Evolutionary conservation across 2,888 invertebrate genomes (phyloP), one percentile per base, ranked within the genome.

Genomic region (Watsonalla binaria): DNA sequence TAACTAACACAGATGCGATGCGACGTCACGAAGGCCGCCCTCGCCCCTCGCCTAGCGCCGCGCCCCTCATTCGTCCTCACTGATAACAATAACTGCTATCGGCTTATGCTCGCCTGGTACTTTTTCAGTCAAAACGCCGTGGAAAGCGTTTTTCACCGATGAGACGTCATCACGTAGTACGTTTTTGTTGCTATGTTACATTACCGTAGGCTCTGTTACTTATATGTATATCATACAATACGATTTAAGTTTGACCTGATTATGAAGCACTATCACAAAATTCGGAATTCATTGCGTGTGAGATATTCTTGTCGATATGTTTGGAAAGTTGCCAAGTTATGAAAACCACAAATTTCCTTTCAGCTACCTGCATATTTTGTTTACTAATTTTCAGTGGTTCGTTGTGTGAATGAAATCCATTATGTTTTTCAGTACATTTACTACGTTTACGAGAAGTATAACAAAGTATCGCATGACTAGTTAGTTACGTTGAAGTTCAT

Each of bases 21-120:
- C 68, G 67, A 74, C 74, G 82, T 82, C 82, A 81, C 76, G 77
- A 72, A 76, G 74, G 72, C 75, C 74, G 65, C 70, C 65, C 57
- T 63, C 61, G 70, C 64, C 63, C 63, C 63, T 62, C 66, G 60
- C 58, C 66, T 54, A 65, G 39, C 57, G 47, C 63, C 57, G 54
- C 64, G 51, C 67, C 64, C 72, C 73, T 68, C 70, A 63, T 61
- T 54, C 72, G 64, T 63, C 75, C 66, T 67, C 68, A 72, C 70
- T 84, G 87, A 85, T 84, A 86, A 85, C 85, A 80, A 82, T 81
- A 68, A 80, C 84, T 76, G 66, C 81, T 77, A 70, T 70, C 70
- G 65, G 68, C 61, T 83, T 68, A 85, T 88, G 86, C 62, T 82
- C 70, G 86, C 89, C 89, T 89, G 78, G 89, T 89, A 88, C 82